A percentile compares a stretch with the other conserved stretches of the same genome.
phyloP scores from a whole-genome alignment of 1,140 invertebrate species.

The Ips typographus region DNA sequence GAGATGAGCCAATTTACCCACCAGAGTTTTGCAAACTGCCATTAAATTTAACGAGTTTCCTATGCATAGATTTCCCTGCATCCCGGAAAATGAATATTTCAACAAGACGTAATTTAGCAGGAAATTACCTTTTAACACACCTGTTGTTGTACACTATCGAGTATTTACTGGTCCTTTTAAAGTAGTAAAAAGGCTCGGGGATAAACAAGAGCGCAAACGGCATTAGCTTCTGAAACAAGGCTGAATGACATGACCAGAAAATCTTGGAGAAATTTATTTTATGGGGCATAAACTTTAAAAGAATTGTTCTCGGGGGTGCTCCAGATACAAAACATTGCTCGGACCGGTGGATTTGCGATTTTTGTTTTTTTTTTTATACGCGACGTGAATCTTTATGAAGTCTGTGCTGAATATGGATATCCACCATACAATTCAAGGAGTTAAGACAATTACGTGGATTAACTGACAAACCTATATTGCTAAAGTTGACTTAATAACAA shows the following conservation, averaged over 20 bases:
- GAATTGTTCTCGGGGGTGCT: constrained; percentile 23
- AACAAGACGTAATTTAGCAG: no score
- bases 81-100: no score
- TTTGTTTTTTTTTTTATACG: constrained; percentile 18
- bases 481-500: no score
- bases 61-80: no score
- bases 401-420: background rate
- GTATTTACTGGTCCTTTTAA: background rate
- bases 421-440: no score
- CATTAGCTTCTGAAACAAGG: constrained; percentile 19
- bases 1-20: no score
- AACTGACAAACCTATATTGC: no score
- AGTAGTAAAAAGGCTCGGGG: background rate
- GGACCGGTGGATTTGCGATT: constrained; percentile 15
- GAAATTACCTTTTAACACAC: no score
- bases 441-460: no score
- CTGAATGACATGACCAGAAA: constrained; percentile 22
- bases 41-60: no score
- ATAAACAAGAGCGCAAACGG: constrained; percentile 14
- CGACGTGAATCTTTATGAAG: constrained; percentile 16
- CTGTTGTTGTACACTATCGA: no score
- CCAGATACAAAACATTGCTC: constrained; percentile 21
- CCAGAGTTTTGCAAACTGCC: no score
- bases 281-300: constrained; percentile 32
- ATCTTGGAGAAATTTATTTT: constrained; percentile 28